Evolutionary conservation across 2,797 vertebrate genomes (phyloP).

Genomic region (Macropus fuliginosus): DNA sequence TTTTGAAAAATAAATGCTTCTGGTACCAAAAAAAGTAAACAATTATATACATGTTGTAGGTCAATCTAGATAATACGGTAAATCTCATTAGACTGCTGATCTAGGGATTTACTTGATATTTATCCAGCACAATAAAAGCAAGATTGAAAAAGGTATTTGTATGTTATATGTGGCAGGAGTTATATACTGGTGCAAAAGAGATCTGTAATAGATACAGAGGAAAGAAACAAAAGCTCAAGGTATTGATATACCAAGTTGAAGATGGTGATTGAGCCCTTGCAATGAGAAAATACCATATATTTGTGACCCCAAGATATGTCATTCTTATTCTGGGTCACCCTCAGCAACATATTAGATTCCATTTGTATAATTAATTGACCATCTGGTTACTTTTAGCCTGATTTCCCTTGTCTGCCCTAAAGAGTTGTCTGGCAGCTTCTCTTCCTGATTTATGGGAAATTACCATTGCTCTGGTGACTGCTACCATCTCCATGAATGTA

Average conservation of each 20-base stretch:
- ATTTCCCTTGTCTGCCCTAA: slow-evolving; percentile 9
- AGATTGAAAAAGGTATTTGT: neutral
- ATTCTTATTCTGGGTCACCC: slow-evolving; percentile 13
- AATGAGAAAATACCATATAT: slow-evolving; percentile 5
- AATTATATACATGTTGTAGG: neutral
- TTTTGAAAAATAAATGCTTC: slow-evolving; percentile 35
- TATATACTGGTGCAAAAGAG: slow-evolving; percentile 9
- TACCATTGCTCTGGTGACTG: neutral
- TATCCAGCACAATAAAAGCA: neutral
- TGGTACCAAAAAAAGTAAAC: slow-evolving; percentile 44
- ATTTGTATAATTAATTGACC: neutral
- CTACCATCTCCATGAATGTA: neutral
- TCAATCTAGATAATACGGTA: neutral
- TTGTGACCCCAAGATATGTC: neutral
- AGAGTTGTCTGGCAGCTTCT: slow-evolving; percentile 23
- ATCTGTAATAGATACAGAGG: neutral
- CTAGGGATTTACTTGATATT: slow-evolving; percentile 1
- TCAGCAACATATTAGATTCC: slow-evolving; percentile 5
- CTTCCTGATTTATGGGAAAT: slow-evolving; percentile 27
- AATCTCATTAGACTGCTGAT: neutral
- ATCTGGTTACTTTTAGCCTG: slow-evolving; percentile 14
- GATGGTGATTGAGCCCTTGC: slow-evolving; percentile 23
- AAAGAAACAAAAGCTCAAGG: neutral
- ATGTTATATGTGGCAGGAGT: neutral
- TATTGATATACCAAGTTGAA: neutral